phyloP scores from a whole-genome alignment of 2,797 vertebrate species.

The Triplophysa yarkandensis region DNA sequence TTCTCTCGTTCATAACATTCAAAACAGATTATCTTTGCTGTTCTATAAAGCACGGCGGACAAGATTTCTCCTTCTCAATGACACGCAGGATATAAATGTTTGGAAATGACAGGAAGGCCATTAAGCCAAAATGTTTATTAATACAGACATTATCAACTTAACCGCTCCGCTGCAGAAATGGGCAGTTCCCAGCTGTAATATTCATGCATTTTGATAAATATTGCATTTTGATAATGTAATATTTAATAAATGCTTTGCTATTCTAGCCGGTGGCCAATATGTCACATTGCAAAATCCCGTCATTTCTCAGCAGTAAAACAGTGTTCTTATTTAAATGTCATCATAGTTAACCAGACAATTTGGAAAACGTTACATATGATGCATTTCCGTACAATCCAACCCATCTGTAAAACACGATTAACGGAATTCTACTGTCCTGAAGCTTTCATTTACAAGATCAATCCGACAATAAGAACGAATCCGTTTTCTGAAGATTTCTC shows the following conservation, averaged over 20 bases:
- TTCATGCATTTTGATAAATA: constrained; percentile 43
- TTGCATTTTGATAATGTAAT: constrained; percentile 35
- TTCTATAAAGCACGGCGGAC: constrained; percentile 24
- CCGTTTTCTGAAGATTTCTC: constrained; percentile 13
- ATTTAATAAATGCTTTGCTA: constrained; percentile 36
- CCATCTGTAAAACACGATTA: constrained; percentile 19
- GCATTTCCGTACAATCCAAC: not conserved
- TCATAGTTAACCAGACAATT: constrained; percentile 14
- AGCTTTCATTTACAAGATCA: constrained; percentile 14
- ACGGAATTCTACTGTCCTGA: constrained; percentile 16
- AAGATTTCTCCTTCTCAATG: constrained; percentile 25
- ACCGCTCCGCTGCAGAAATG: constrained; percentile 11
- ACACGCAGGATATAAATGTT: constrained; percentile 16
- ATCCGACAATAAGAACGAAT: constrained; percentile 30
- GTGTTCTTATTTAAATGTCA: constrained; percentile 25
- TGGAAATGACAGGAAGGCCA: constrained; percentile 3
- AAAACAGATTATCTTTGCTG: constrained; percentile 33
- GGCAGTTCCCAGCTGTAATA: constrained; percentile 25
- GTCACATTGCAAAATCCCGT: constrained; percentile 6
- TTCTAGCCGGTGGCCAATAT: constrained; percentile 36
- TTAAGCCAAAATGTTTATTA: constrained; percentile 43
- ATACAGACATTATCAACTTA: constrained; percentile 35
- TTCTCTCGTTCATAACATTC: constrained; percentile 18
- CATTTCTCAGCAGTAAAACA: constrained; percentile 25
- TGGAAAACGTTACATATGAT: not conserved